Percentiles rank a stretch among this genome's conserved stretches.
These are phyloP conservation scores for Hetaerina titia DNA, from an alignment of 2,888 invertebrate genomes.

Conservation along the genomic window DNA sequence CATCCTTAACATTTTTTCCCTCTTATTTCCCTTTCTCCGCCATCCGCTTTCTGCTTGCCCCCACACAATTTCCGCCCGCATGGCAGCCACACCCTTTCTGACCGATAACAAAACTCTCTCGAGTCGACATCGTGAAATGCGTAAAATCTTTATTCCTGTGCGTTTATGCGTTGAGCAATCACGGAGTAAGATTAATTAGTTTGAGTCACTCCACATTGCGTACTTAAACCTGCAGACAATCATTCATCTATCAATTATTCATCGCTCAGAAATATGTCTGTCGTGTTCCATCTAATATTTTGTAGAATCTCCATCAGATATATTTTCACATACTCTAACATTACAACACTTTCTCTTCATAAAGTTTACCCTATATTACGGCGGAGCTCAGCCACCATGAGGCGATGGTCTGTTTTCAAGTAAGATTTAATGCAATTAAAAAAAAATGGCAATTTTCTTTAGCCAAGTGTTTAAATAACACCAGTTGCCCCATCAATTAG, in stretches of 20 bases:
- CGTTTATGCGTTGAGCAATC: slow-evolving; percentile 1
- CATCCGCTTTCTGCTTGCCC: background rate
- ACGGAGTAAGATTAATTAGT: background rate
- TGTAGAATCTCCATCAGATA: background rate
- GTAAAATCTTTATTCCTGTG: background rate
- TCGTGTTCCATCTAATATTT: background rate
- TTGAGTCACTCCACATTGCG: background rate
- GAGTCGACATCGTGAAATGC: background rate
- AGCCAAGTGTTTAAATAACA: too few relatives aligned
- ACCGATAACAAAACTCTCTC: background rate
- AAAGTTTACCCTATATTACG: background rate
- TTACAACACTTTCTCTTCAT: background rate
- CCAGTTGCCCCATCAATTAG: too few relatives aligned
- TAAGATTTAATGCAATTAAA: too few relatives aligned
- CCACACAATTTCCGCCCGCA: slow-evolving; percentile 11
- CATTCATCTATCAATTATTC: background rate
- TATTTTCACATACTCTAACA: background rate
- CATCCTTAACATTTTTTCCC: background rate
- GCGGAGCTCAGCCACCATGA: too few relatives aligned
- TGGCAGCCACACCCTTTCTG: background rate
- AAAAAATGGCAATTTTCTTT: too few relatives aligned
- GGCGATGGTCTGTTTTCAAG: too few relatives aligned
- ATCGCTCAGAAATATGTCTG: background rate
- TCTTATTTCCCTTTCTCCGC: background rate
- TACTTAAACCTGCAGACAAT: background rate